phyloP scores from a whole-genome alignment of 2,888 invertebrate genomes.

The Chymomyza fuscimana region DNA sequence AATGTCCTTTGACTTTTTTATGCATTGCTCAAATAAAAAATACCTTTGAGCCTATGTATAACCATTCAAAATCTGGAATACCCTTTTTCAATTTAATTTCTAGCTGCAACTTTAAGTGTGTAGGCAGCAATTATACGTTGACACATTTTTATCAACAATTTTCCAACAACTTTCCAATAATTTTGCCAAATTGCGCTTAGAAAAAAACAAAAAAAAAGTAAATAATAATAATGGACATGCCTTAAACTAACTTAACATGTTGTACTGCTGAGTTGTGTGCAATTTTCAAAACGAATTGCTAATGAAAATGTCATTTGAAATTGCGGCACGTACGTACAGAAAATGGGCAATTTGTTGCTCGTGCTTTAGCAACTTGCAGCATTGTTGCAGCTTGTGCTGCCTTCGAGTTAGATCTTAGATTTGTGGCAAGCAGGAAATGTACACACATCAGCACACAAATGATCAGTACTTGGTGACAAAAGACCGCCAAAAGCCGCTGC shows the following conservation, averaged over 20 bases:
- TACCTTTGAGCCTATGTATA: background rate
- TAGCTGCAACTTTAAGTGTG: background rate
- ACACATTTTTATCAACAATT: background rate
- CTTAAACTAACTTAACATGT: background rate
- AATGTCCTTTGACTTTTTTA: too few relatives aligned
- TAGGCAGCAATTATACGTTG: background rate
- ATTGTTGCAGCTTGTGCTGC: conserved; percentile 2
- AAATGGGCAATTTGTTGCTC: conserved; percentile 74
- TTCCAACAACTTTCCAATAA: background rate
- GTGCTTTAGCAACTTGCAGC: conserved; percentile 43
- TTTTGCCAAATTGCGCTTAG: conserved; percentile 3
- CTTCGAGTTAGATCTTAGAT: conserved; percentile 47
- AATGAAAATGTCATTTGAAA: conserved; percentile 73
- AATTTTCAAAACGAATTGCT: conserved; percentile 75
- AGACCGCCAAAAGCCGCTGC: conserved; percentile 39
- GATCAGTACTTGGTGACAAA: conserved; percentile 40
- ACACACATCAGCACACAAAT: background rate
- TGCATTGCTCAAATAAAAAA: too few relatives aligned
- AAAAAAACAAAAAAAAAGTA: background rate
- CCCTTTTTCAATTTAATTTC: background rate
- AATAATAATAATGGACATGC: background rate
- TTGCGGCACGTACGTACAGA: conserved; percentile 67
- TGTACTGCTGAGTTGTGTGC: conserved; percentile 48
- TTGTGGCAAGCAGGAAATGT: conserved; percentile 31
- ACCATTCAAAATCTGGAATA: background rate